Conservation (phyloP, 2,113 vertebrate species). For the Aegotheles bennettii region DNA sequence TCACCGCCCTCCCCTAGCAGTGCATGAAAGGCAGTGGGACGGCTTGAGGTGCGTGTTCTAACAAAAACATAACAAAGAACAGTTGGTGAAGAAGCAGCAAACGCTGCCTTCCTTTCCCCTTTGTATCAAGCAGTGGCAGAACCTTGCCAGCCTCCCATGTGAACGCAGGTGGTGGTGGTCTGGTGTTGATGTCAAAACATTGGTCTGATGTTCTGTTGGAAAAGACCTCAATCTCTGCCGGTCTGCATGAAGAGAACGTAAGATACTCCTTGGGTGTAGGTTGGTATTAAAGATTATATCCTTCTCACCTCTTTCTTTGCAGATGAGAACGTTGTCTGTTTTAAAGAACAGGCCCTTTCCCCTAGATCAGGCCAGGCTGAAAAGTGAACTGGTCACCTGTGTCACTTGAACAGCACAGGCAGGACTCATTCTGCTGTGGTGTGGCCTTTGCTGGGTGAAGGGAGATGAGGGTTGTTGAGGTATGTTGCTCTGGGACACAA, state of each 20-base stretch:
- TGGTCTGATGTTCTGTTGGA: background rate
- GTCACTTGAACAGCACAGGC: background rate
- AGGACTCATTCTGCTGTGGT: background rate
- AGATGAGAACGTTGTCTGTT: background rate
- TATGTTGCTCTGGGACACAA: background rate
- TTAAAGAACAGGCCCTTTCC: background rate
- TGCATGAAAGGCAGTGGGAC: background rate
- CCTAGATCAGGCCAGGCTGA: background rate
- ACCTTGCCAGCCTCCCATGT: background rate
- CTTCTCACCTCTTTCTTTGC: background rate
- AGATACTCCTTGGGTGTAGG: background rate
- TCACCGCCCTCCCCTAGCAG: background rate
- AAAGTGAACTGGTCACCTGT: background rate
- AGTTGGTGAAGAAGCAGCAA: background rate
- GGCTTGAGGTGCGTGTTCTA: background rate
- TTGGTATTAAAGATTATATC: background rate
- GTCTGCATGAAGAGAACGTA: background rate
- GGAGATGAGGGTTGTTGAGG: background rate
- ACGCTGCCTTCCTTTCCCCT: background rate
- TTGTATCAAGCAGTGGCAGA: background rate
- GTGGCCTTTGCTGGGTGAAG: background rate
- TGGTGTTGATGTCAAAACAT: background rate
- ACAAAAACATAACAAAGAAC: background rate
- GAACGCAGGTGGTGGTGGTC: background rate
- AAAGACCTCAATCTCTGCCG: background rate